Conservation (phyloP, 2,113 vertebrate species). For the Epinephelus cyanopodus region DNA sequence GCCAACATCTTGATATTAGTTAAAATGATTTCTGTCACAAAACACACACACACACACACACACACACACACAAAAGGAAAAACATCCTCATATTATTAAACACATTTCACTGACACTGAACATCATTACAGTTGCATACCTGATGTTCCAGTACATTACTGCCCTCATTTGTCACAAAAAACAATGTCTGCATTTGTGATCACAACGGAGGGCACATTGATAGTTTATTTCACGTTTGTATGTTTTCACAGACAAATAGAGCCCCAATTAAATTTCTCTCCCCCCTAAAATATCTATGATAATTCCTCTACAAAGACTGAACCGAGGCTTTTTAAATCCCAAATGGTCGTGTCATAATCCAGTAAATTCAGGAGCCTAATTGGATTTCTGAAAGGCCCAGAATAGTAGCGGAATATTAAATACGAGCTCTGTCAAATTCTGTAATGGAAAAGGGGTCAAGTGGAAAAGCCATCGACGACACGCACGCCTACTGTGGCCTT, state of each 20-base stretch:
- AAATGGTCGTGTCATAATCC: conserved; percentile 78
- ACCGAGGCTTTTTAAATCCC: conserved; percentile 68
- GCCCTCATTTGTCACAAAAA: background rate
- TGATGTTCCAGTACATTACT: background rate
- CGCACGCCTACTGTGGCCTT: conserved; percentile 45
- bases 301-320: conserved; percentile 69
- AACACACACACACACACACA: too few relatives aligned
- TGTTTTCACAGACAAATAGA: conserved; percentile 39
- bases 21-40: too few relatives aligned
- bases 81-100: background rate
- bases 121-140: background rate
- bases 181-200: background rate
- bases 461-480: conserved; percentile 73
- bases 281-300: conserved; percentile 60
- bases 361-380: conserved; percentile 78
- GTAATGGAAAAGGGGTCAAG: conserved; percentile 78
- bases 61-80: background rate
- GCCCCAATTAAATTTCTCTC: conserved; percentile 54
- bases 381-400: conserved; percentile 78
- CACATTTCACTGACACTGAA: background rate
- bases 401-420: conserved; percentile 80
- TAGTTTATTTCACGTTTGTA: conserved; percentile 7
- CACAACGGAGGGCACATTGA: conserved; percentile 2
- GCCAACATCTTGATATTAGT: too few relatives aligned
- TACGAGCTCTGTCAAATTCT: conserved; percentile 73